A percentile compares a stretch with the other conserved stretches of the same genome.
These are phyloP conservation scores for Cepphus grylle DNA, from an alignment of 2,113 vertebrate species.

Conservation along the genomic window DNA sequence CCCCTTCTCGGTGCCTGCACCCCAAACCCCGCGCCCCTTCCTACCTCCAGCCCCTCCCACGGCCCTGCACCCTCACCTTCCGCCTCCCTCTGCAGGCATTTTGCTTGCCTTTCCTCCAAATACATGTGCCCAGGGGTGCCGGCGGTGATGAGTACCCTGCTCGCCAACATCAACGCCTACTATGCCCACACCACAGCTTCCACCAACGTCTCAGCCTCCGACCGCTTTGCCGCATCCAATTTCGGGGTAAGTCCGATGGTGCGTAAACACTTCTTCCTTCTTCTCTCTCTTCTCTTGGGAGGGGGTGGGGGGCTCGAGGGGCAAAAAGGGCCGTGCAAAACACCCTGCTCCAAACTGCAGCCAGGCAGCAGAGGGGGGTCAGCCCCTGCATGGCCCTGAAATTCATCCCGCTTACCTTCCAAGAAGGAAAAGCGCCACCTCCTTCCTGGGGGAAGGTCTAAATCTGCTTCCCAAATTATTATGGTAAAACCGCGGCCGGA, in stretches of 20 bases:
- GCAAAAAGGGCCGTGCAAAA: background rate
- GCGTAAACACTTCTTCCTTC: conserved; percentile 60
- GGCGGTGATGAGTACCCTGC: conserved; percentile 95
- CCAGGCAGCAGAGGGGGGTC: background rate
- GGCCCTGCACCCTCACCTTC: background rate
- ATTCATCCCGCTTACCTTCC: background rate
- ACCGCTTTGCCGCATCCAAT: conserved; percentile 97
- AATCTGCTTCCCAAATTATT: background rate
- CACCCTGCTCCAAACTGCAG: background rate
- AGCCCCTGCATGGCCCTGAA: background rate
- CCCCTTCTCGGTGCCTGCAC: background rate
- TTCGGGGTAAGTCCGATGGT: conserved; percentile 90
- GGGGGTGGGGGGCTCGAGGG: background rate
- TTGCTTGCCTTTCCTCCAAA: conserved; percentile 97
- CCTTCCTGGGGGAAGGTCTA: background rate
- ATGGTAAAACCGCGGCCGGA: accelerated
- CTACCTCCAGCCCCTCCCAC: background rate
- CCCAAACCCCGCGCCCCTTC: background rate
- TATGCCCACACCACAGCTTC: conserved; percentile 97
- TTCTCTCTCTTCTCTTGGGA: conserved; percentile 51
- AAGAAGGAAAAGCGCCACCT: background rate
- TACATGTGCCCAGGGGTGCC: conserved; percentile 99
- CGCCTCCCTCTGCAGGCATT: conserved; percentile 76
- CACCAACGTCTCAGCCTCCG: conserved; percentile 95
- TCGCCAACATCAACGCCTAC: conserved; percentile 99